Percentiles rank a stretch among this genome's conserved stretches.
Conservation (phyloP, 2,797 vertebrate genomes). For the Betta splendens region DNA sequence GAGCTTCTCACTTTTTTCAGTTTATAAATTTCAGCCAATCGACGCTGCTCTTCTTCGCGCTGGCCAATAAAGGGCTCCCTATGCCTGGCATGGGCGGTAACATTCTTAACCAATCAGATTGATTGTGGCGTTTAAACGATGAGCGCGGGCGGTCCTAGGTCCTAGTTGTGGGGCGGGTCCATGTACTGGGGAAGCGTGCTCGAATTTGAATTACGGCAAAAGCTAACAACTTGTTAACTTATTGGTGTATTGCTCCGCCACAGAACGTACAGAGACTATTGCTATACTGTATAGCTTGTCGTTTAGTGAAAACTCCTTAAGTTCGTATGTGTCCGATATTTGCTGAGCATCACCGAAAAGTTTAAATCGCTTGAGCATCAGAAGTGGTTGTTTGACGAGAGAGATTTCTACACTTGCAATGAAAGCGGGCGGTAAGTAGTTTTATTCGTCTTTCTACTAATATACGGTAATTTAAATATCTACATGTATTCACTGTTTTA, state of each 20-base stretch:
- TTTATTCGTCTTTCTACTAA: background rate
- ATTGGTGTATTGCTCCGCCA: constrained; percentile 20
- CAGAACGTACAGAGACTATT: background rate
- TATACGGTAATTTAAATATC: rapidly evolving
- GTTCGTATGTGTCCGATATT: background rate
- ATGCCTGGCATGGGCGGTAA: constrained; percentile 20
- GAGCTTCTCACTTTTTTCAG: constrained; percentile 15
- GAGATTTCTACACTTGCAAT: constrained; percentile 75
- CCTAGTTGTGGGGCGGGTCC: constrained; percentile 60
- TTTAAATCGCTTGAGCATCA: constrained; percentile 42
- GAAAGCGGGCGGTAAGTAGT: constrained; percentile 85
- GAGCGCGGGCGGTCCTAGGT: constrained; percentile 77
- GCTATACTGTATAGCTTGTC: no score
- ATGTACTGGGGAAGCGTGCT: constrained; percentile 60
- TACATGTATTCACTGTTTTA: rapidly evolving
- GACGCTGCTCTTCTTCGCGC: rapidly evolving
- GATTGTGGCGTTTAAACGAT: constrained; percentile 80
- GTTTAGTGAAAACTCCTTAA: background rate
- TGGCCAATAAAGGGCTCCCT: constrained; percentile 56
- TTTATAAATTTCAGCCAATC: constrained; percentile 69
- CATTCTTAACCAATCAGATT: constrained; percentile 59
- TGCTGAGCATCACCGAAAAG: background rate
- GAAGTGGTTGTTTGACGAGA: constrained; percentile 29
- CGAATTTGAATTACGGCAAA: constrained; percentile 68
- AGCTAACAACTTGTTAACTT: constrained; percentile 38